phyloP scores from a whole-genome alignment of 2,797 vertebrate species.

The Galagoides demidoff region DNA sequence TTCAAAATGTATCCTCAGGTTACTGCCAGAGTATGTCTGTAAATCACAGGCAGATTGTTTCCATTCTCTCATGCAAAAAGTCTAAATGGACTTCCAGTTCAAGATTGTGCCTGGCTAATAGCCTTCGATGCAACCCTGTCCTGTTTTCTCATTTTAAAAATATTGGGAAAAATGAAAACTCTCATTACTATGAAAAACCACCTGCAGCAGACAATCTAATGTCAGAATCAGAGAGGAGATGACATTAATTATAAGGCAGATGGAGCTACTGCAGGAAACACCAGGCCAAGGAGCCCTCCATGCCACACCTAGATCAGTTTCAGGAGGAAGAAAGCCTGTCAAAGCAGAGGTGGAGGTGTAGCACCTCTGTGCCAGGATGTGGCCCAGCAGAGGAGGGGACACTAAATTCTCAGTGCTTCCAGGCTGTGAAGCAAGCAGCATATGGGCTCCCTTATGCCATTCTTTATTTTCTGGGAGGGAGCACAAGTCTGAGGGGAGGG shows the following conservation, averaged over 20 bases:
- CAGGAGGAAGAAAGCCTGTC: background rate
- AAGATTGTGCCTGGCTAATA: background rate
- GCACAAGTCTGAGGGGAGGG: background rate
- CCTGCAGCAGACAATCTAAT: background rate
- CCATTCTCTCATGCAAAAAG: slow-evolving; percentile 24
- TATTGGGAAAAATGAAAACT: slow-evolving; percentile 5
- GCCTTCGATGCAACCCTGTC: background rate
- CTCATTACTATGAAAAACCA: slow-evolving; percentile 43
- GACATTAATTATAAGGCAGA: slow-evolving; percentile 30
- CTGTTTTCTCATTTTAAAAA: slow-evolving; percentile 63
- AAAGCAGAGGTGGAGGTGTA: background rate
- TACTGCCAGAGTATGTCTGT: background rate
- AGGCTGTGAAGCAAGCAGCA: background rate
- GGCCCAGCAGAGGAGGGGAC: background rate
- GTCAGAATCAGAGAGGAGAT: slow-evolving; percentile 13
- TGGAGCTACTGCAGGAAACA: background rate
- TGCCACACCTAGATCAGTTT: background rate
- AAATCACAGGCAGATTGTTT: slow-evolving; percentile 53
- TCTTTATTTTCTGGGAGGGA: background rate
- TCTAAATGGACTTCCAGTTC: slow-evolving; percentile 42
- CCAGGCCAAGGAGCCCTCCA: background rate
- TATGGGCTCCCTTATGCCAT: rapidly evolving
- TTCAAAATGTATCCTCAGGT: background rate
- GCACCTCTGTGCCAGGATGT: background rate
- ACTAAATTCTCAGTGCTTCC: too few species aligned